Evolutionary conservation across 2,113 vertebrate species (phyloP), one percentile per base, ranked within the genome.

Genomic region (Dipodomys stephensi): DNA sequence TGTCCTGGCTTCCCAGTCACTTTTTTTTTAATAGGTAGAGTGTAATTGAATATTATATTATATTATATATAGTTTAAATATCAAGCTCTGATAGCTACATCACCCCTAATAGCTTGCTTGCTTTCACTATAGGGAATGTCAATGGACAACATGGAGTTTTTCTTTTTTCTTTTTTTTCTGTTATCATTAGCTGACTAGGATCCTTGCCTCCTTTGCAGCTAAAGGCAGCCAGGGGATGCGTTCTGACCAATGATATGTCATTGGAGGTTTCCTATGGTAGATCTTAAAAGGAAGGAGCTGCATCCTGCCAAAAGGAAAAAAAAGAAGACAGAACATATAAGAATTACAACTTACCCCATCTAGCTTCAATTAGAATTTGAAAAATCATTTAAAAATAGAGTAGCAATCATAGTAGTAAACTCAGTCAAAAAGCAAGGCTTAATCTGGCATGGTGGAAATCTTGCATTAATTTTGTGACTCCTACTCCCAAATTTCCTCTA

Each of bases 121-220:
- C 12, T 68, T 82, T 71, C 57, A 7, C 23, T 76, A 1, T 3
- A 44, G 8, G 87, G 12, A 12, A 23, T 83, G 13, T 19, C 74
- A 93, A 88, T 89, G 13, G 3, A 89, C 57, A 74, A 64, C 27
- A 49, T 0, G 53, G 9, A 16, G 49, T 49, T 49, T 49, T 13
- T 57, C 11, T 57, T 13, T 57, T 4, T 35, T 67, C n/a, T n/a
- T 35, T 23, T 10, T 71, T 69, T 71, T 79, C 12, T 53, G 44
- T 71, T 82, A 19, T 39, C 68, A 39, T 69, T 4, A 62, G 30
- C 13, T 87, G 87, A 82, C 35, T 74, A 27, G 10, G 32, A 68
- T 71, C 20, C 53, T 35, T 57, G 85, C 25, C 60, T 96, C 69
- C 65, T 53, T 94, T 96, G 78, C 39, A 92, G 71, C 71, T 78